phyloP scores from a whole-genome alignment of 2,797 vertebrate genomes.

The Rhodeus uyekii region DNA sequence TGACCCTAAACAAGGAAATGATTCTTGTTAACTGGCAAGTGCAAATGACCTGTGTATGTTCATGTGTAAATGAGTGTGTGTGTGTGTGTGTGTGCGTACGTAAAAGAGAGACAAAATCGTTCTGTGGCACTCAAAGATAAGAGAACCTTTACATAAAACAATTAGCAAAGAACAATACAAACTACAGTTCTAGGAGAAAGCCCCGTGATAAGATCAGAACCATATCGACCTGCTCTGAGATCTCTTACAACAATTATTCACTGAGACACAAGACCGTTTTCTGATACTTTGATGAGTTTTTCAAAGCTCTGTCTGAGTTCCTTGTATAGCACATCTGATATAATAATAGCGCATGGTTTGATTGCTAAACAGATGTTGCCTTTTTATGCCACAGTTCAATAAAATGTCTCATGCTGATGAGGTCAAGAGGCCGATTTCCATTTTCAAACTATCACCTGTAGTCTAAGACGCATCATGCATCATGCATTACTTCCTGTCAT shows the following conservation, averaged over 20 bases:
- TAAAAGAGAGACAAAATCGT: conserved; percentile 14
- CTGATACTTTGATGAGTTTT: conserved; percentile 20
- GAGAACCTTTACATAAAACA: conserved; percentile 51
- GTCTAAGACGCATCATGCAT: neutral
- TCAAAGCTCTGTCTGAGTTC: conserved; percentile 30
- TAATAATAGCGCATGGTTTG: neutral
- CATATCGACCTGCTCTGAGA: conserved; percentile 40
- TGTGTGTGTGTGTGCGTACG: neutral
- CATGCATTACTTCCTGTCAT: conserved; percentile 15
- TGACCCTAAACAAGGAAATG: conserved; percentile 51
- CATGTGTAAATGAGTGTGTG: neutral
- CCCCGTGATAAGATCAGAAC: conserved; percentile 50
- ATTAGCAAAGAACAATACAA: conserved; percentile 51
- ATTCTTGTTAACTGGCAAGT: conserved; percentile 39
- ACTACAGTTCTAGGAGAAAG: conserved; percentile 34
- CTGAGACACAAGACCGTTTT: conserved; percentile 12
- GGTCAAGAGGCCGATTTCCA: neutral
- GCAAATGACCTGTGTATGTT: conserved; percentile 38
- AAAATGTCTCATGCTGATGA: neutral
- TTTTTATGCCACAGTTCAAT: neutral
- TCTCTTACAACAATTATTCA: conserved; percentile 10
- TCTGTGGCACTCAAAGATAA: conserved; percentile 51
- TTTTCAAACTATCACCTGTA: neutral
- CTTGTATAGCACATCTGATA: conserved; percentile 15
- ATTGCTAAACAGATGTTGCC: conserved; percentile 29